A percentile compares a stretch with the other conserved stretches of the same genome.
Evolutionary conservation across 2,888 invertebrate species (phyloP).

Genomic region (Sarcophaga variegata): DNA sequence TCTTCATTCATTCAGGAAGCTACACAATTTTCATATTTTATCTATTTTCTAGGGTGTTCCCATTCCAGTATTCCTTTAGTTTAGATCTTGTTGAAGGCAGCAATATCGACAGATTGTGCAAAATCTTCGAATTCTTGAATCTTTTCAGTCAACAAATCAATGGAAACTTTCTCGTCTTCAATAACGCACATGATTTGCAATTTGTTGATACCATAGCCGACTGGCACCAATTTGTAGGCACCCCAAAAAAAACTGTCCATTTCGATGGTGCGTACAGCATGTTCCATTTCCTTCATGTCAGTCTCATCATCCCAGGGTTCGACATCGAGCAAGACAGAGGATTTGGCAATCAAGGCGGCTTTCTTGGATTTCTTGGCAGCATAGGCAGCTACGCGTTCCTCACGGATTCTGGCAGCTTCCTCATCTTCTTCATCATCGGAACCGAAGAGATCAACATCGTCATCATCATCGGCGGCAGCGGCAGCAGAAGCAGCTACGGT

Average conservation of each 20-base stretch:
- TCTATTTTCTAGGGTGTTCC: neutral
- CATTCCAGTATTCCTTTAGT: constrained; percentile 4
- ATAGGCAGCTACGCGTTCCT: constrained; percentile 95
- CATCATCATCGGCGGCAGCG: constrained; percentile 76
- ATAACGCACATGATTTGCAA: constrained; percentile 97
- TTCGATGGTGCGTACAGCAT: constrained; percentile 89
- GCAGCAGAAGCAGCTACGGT: constrained; percentile 81
- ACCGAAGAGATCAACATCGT: constrained; percentile 93
- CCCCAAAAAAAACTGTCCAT: constrained; percentile 99
- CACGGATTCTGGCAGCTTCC: constrained; percentile 92
- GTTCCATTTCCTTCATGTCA: constrained; percentile 92
- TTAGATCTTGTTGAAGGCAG: constrained; percentile 98
- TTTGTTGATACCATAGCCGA: constrained; percentile 98
- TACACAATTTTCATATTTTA: neutral
- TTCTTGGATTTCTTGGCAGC: constrained; percentile 97
- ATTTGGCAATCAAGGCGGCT: constrained; percentile 96
- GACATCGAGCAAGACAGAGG: constrained; percentile 96
- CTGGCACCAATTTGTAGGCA: constrained; percentile 95
- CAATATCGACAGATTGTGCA: constrained; percentile 98
- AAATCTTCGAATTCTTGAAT: constrained; percentile 96
- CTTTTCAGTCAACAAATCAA: constrained; percentile 92
- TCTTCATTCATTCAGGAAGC: neutral
- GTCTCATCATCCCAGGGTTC: constrained; percentile 99
- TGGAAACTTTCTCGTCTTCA: constrained; percentile 97
- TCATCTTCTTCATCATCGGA: constrained; percentile 94